Evolutionary conservation across 2,113 vertebrate species (phyloP).

Genomic region (Cacatua alba): DNA sequence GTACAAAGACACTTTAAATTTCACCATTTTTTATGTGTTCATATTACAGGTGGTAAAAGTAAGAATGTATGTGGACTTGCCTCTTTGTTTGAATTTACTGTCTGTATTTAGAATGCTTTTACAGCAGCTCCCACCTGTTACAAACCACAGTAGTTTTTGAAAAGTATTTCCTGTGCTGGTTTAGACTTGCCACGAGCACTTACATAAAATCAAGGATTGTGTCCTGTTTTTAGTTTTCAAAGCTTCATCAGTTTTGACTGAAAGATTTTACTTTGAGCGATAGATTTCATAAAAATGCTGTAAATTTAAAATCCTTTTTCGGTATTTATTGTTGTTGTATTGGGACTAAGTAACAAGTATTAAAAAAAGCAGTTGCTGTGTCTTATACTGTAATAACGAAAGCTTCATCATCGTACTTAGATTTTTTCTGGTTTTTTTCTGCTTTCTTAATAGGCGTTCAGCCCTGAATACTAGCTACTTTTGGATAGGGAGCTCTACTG

Average conservation of each 20-base stretch:
- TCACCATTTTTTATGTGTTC: background rate
- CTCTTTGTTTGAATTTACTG: background rate
- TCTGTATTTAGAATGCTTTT: background rate
- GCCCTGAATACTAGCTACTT: slow-evolving; percentile 61
- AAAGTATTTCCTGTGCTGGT: background rate
- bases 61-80: background rate
- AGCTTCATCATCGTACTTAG: background rate
- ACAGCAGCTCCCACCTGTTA: background rate
- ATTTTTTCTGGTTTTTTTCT: background rate
- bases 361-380: background rate
- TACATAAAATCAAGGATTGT: background rate
- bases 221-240: background rate
- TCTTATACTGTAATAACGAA: background rate
- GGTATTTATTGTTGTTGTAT: background rate
- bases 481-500: slow-evolving; percentile 84
- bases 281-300: background rate
- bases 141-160: background rate
- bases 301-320: background rate
- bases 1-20: background rate
- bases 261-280: background rate
- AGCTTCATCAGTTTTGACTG: background rate
- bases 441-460: slow-evolving; percentile 24
- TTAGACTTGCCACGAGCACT: background rate
- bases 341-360: background rate
- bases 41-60: background rate